Conservation (phyloP, 2,113 vertebrate species). For the Burhinus bistriatus region DNA sequence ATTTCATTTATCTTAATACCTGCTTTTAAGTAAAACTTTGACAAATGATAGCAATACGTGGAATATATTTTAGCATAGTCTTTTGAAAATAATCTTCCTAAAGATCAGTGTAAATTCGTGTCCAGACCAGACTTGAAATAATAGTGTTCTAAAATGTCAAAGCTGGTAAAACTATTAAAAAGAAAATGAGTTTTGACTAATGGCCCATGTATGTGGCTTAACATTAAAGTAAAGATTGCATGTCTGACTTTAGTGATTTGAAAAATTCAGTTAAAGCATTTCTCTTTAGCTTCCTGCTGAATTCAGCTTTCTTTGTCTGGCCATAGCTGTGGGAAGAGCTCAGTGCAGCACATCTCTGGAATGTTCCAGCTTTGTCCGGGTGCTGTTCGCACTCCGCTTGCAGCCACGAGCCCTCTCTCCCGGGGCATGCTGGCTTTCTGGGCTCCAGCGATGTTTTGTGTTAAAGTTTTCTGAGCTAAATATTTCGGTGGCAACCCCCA, state of each 20-base stretch:
- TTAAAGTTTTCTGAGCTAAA: not conserved
- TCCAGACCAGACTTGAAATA: not conserved
- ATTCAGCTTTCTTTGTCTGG: not conserved
- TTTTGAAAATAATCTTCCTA: slow-evolving; percentile 8
- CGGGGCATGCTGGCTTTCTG: not conserved
- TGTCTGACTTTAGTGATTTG: not conserved
- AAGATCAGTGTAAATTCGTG: not conserved
- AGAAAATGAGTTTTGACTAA: slow-evolving; percentile 1
- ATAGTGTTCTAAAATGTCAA: not conserved
- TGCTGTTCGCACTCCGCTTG: not conserved
- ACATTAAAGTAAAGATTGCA: not conserved
- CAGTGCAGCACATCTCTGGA: not conserved
- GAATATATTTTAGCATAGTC: not conserved
- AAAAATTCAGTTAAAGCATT: not conserved
- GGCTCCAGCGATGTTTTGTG: not conserved
- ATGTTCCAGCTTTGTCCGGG: not conserved
- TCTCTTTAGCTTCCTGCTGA: not conserved
- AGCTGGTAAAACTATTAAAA: not conserved
- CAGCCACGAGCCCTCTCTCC: not conserved
- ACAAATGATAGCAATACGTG: not conserved
- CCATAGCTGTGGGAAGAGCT: not conserved
- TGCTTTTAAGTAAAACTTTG: slow-evolving; percentile 18
- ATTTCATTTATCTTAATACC: not conserved
- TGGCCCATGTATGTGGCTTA: not conserved
- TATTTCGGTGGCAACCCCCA: not conserved